These are phyloP conservation scores for Brachionus asplanchnoidis DNA, from an alignment of 1,140 invertebrate genomes.

Conservation along the genomic window DNA sequence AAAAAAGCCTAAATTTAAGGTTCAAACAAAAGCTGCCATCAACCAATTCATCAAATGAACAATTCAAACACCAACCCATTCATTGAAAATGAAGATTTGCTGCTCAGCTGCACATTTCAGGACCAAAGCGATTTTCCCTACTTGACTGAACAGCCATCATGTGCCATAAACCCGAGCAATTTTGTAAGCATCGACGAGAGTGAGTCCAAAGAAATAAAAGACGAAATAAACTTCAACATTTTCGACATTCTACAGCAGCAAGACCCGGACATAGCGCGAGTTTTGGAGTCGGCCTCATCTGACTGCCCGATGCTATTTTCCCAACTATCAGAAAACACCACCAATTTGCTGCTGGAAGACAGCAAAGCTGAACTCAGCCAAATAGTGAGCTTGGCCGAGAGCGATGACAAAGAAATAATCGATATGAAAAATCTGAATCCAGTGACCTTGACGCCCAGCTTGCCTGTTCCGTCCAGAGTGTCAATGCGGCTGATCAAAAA, in stretches of 20 bases:
- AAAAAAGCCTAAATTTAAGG: not conserved
- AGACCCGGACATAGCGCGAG: conserved; percentile 5
- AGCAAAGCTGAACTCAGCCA: not conserved
- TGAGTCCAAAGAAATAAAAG: conserved; percentile 29
- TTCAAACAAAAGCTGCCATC: not conserved
- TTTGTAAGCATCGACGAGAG: not conserved
- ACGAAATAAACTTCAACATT: conserved; percentile 28
- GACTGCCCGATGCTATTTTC: not conserved
- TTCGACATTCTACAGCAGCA: not conserved
- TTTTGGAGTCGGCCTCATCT: not conserved
- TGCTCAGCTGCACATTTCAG: not conserved
- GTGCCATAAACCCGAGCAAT: not conserved
- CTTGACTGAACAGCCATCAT: not conserved
- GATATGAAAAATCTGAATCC: not conserved
- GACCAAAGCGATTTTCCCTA: not conserved
- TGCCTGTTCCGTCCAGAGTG: not conserved
- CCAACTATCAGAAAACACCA: not conserved
- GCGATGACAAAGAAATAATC: not conserved
- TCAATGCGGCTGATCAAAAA: conserved; percentile 21
- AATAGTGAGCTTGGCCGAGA: not conserved
- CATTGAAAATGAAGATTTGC: conserved; percentile 13
- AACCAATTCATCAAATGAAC: not conserved
- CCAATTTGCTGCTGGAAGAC: not conserved
- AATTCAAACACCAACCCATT: not conserved
- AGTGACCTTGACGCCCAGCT: not conserved